Base-by-base conservation (phyloP, 2,888 invertebrate species). In the Balanococcus diminutus region DNA sequence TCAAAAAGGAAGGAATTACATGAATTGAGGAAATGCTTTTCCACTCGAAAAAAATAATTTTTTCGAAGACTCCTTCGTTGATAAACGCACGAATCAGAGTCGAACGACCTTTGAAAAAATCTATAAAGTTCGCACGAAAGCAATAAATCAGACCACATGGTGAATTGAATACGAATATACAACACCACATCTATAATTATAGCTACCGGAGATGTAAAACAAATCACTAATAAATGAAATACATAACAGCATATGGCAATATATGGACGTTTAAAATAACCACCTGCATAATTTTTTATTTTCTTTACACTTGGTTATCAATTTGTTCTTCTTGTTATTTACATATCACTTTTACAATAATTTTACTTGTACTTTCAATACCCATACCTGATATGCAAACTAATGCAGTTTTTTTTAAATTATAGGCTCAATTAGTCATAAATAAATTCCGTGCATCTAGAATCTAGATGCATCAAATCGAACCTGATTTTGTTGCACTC, bases 261-360 rank as follows among this genome's bases (percentile, higher is more conserved):
- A 19, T 51, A 61, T 67, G 25, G 9, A 28, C 28, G 2, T 67
- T 67, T 28, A 67, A 67, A 67, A 67, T 67, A 67, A 67, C 28
- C 25, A 67, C 67, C 67, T 67, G 31, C 51, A 51, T 51, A 28
- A n/a, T 67, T 67, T 67, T 67, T 67, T 67, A 67, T 67, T 14
- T 67, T 67, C 28, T 67, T 67, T 67, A 67, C 28, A 67, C 28
- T 5, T 14, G 67, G 28, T 28, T 11, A 22, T 61, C 11, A 67
- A 28, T 67, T 67, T 28, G 25, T 67, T 28, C 16, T 16, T 67
- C 16, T 16, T 67, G 67, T 9, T 67, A 67, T 67, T 67, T 67
- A 67, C 67, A 67, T 67, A 67, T 67, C 67, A 67, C 31, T 67
- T 67, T 31, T 67, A n/a, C n/a, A n/a, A n/a, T n/a, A 8, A 67